A percentile compares a stretch with the other conserved stretches of the same genome.
phyloP scores from a whole-genome alignment of 2,797 vertebrate species.

The Adelosebastes latens region DNA sequence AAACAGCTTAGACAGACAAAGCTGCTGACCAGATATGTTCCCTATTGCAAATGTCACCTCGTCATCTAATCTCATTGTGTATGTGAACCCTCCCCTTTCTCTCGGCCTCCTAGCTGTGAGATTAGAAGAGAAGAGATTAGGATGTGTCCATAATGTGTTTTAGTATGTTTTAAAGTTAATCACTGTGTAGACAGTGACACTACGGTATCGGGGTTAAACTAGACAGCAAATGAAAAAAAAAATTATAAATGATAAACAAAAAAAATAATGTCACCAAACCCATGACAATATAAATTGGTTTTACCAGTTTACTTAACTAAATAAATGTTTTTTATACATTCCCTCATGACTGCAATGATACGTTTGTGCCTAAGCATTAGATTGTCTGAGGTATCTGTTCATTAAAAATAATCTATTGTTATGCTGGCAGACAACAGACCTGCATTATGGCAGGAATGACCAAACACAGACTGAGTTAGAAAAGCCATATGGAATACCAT shows the following conservation, averaged over 20 bases:
- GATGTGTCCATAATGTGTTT: conserved; percentile 4
- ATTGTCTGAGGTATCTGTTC: conserved; percentile 38
- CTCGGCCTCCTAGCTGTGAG: conserved; percentile 14
- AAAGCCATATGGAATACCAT: background rate
- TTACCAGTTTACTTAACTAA: background rate
- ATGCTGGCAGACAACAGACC: conserved; percentile 40
- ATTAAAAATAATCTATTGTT: conserved; percentile 23
- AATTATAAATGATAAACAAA: background rate
- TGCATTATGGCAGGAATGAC: conserved; percentile 22
- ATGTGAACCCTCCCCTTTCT: conserved; percentile 32
- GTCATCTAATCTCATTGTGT: conserved; percentile 67
- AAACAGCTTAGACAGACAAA: conserved; percentile 77
- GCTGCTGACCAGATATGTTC: conserved; percentile 82
- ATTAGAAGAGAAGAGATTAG: conserved; percentile 45
- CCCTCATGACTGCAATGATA: background rate
- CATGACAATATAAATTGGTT: background rate
- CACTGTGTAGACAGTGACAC: background rate
- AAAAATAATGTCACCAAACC: background rate
- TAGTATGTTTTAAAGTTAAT: conserved; percentile 2
- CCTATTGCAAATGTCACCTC: conserved; percentile 74
- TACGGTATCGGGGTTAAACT: background rate
- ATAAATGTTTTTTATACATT: background rate
- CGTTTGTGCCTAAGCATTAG: conserved; percentile 17
- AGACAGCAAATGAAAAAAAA: background rate
- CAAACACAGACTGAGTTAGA: background rate